Evolutionary conservation across 2,797 vertebrate species (phyloP).

Genomic region (Hirundo rustica): DNA sequence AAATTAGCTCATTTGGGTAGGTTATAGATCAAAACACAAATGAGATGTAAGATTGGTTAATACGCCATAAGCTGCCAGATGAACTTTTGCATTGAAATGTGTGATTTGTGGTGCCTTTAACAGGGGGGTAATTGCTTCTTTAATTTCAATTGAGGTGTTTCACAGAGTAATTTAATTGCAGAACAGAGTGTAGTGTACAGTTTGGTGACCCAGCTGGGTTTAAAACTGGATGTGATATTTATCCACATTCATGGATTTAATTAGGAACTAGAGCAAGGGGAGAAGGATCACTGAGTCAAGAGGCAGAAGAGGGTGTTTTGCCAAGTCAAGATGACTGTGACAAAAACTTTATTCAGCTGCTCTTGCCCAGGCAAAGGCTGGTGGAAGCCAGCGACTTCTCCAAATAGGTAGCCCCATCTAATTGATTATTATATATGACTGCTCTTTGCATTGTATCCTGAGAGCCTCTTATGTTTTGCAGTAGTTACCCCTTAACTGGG

Average conservation of each 20-base stretch:
- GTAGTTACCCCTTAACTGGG: conserved; percentile 38
- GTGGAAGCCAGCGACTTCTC: neutral
- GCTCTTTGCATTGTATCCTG: conserved; percentile 38
- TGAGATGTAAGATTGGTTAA: conserved; percentile 64
- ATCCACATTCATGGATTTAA: conserved; percentile 59
- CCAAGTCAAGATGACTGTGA: neutral
- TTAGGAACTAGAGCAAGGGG: conserved; percentile 16
- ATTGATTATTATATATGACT: conserved; percentile 69
- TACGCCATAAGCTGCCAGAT: conserved; percentile 35
- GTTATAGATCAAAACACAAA: conserved; percentile 60
- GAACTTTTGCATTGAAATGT: conserved; percentile 66
- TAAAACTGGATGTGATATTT: conserved; percentile 55
- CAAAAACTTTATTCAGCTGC: conserved; percentile 16
- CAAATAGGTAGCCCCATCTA: conserved; percentile 45
- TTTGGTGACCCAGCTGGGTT: conserved; percentile 63
- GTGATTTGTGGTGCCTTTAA: conserved; percentile 67
- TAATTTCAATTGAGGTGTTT: conserved; percentile 73
- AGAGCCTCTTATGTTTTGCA: conserved; percentile 35
- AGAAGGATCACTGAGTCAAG: neutral
- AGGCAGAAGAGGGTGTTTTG: conserved; percentile 5
- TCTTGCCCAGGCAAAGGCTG: conserved; percentile 2
- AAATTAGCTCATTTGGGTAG: conserved; percentile 42
- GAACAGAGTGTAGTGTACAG: conserved; percentile 35
- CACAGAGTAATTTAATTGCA: conserved; percentile 68
- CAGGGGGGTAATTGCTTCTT: conserved; percentile 66